Evolutionary conservation across 2,888 invertebrate species (phyloP), one percentile per base, ranked within the genome.

Genomic region (Diaperis boleti): DNA sequence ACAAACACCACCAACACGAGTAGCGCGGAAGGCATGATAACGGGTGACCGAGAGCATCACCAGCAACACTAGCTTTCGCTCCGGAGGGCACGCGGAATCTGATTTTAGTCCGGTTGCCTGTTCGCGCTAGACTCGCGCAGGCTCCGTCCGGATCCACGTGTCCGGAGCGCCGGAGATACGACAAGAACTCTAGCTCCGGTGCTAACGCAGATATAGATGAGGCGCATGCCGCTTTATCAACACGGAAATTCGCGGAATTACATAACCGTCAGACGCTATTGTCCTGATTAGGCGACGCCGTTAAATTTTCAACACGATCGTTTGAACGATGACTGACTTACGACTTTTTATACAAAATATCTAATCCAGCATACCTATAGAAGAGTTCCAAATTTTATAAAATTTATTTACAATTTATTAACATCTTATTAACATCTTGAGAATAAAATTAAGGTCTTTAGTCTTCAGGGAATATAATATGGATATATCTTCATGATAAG

Each of bases 21-120:
- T 60, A 73, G 71, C 76, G 72, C 73, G 72, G 72, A 69, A 70
- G 72, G 69, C 76, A 75, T 74, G 67, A 68, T 72, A 69, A 70
- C 66, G 71, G 70, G 65, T 66, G 69, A 69, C 74, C 71, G 72
- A 66, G 73, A 65, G 71, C 75, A 74, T 75, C 72, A 74, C 74
- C 72, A n/a, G n/a, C 69, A 69, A 50, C 68, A 72, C 73, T 64
- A 71, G 69, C 69, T 64, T 59, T 57, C 62, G 62, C 64, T 65
- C 65, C 67, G 67, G 67, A 65, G 49, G 62, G 54, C 62, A 64
- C 69, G 67, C 67, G 67, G 67, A 67, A 65, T 66, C 69, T 67
- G 67, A 65, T 61, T 60, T 65, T 65, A 64, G 63, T 72, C 64
- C 65, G 65, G 64, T 63, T 33, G 29, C 45, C 41, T 13, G 52